Conservation (phyloP, 2,113 vertebrate genomes). For the Isichthys henryi region DNA sequence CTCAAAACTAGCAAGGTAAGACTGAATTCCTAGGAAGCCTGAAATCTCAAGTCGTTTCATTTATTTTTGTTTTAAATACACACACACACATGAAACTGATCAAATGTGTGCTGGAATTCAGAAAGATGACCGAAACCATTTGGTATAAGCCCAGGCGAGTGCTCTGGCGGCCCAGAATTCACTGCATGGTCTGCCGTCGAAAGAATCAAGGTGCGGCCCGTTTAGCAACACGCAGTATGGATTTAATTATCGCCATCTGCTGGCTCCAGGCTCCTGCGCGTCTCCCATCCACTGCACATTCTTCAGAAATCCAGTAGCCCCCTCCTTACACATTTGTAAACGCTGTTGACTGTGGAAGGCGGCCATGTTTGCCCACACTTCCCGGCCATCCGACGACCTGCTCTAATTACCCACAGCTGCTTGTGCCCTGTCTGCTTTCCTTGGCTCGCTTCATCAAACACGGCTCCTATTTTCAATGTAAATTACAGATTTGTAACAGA, state of each 20-base stretch:
- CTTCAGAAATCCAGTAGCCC: slow-evolving; percentile 98
- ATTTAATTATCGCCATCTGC: slow-evolving; percentile 92
- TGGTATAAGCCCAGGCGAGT: slow-evolving; percentile 53
- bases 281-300: slow-evolving; percentile 84
- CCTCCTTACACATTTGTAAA: slow-evolving; percentile 95
- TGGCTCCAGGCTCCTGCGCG: slow-evolving; percentile 66
- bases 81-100: slow-evolving; percentile 24
- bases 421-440: slow-evolving; percentile 71
- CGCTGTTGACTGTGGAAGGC: slow-evolving; percentile 93
- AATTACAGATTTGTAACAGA: slow-evolving; percentile 78
- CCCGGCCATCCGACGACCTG: slow-evolving; percentile 72
- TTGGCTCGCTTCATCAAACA: slow-evolving; percentile 78
- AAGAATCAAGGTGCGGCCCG: slow-evolving; percentile 55
- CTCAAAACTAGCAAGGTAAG: not conserved
- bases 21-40: not conserved
- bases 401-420: slow-evolving; percentile 92
- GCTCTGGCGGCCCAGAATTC: slow-evolving; percentile 38
- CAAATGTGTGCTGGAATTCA: slow-evolving; percentile 23
- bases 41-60: not conserved
- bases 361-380: slow-evolving; percentile 97
- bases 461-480: slow-evolving; percentile 76
- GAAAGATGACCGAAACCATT: slow-evolving; percentile 44
- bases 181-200: slow-evolving; percentile 45
- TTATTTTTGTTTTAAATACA: slow-evolving; percentile 11
- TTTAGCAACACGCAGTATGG: slow-evolving; percentile 61